Base-by-base conservation (phyloP, 1,140 invertebrate species). In the Orius insidiosus region DNA sequence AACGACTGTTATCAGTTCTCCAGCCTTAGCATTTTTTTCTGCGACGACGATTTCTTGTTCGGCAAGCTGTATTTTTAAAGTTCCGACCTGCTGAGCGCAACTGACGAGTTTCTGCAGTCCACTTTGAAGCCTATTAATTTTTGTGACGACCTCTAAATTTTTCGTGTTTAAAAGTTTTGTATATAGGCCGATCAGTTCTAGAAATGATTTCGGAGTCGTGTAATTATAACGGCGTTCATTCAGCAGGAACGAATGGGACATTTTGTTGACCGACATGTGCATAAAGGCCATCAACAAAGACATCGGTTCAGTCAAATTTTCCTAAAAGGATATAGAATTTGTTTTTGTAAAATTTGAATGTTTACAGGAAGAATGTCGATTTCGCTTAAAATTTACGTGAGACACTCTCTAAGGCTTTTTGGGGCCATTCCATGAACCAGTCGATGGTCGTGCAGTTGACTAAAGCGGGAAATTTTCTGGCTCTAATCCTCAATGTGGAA, bases 361-460 rank as follows among this genome's bases (percentile, higher is more conserved):
- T 15, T 65, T 54, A 75, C 74, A 13, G 76, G 74, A 34, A 89
- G 57, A 13, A 75, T 69, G 42, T 77, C 68, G 5, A 87, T 74
- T 59, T 87, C 79, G 15, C 72, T 63, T 10, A 95, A 65, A 94
- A 94, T 48, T 78, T 69, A 46, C 69, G 68, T 18, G 87, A 90
- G 1, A 96, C 92, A 42, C 86, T 92, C 54, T 84, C 72, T 42
- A 96, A 62, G 5, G 92, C 92, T 56, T 89, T 78, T 59, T 78
- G 72, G 0, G 92, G 90, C 90, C 92, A 96, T 66, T 89, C 85
- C 59, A 95, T 87, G 62, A 95, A 95, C 89, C 90, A 96, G 63
- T 95, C 77, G 42, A 95, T 93, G 6, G 78, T 75, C 0, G 89
- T 89, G 57, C 86, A 92, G 65, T 89, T 95, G 6, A 88, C 80